Evolutionary conservation across 2,797 vertebrate species (phyloP).

Genomic region (Micropoecilia bifurca): DNA sequence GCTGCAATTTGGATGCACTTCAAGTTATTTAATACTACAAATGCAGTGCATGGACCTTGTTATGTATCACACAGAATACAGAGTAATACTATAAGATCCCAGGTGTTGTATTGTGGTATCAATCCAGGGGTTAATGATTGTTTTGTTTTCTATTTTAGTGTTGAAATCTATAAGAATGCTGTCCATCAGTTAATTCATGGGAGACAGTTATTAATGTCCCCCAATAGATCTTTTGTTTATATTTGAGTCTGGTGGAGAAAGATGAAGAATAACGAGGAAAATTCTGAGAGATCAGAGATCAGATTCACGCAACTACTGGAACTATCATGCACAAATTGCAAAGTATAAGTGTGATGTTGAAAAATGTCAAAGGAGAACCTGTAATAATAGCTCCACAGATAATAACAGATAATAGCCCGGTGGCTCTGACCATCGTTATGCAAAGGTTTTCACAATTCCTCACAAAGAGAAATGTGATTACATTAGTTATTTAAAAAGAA

Average conservation of each 20-base stretch:
- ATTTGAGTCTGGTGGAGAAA: background rate
- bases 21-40: background rate
- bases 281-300: background rate
- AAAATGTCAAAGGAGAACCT: background rate
- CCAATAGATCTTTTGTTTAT: background rate
- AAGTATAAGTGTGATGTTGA: background rate
- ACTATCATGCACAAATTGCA: background rate
- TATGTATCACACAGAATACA: background rate
- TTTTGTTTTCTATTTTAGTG: background rate
- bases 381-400: background rate
- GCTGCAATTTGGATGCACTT: conserved; percentile 1
- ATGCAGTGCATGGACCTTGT: too few relatives aligned
- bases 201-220: background rate
- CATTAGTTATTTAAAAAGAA: background rate
- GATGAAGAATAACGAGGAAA: background rate
- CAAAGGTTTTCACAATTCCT: background rate
- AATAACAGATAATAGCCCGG: background rate
- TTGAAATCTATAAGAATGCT: background rate
- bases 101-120: background rate
- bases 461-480: background rate
- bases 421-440: background rate
- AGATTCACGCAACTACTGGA: background rate
- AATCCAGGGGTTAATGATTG: background rate
- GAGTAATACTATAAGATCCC: background rate
- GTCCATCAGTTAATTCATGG: background rate